These are phyloP conservation scores for Steinernema khuongi DNA, from an alignment of 1,140 invertebrate genomes.

Conservation along the genomic window DNA sequence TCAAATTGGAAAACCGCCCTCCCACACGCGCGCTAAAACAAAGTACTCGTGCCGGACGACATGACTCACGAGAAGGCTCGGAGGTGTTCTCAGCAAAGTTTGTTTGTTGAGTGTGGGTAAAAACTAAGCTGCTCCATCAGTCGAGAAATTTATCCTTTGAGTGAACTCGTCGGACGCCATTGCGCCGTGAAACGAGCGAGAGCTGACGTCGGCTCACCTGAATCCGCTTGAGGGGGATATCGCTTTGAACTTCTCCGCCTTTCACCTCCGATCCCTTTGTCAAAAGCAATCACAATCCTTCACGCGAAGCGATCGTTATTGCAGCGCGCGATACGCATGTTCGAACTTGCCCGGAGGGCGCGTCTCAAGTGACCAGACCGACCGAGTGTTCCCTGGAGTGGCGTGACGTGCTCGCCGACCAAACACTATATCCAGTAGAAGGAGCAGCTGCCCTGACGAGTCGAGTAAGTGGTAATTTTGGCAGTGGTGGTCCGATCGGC, in stretches of 20 bases:
- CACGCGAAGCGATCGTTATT: neutral
- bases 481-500: neutral
- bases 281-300: neutral
- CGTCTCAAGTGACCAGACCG: slow-evolving; percentile 14
- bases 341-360: neutral
- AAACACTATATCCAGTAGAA: slow-evolving; percentile 1
- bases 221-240: no score
- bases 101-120: no score
- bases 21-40: no score
- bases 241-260: neutral
- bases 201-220: no score
- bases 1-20: no score
- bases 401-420: neutral
- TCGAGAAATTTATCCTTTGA: no score
- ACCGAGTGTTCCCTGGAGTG: neutral
- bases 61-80: no score
- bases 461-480: slow-evolving; percentile 13
- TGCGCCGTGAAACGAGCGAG: no score
- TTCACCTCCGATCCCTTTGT: slow-evolving; percentile 1
- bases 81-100: no score
- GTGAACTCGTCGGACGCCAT: no score
- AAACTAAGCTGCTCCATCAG: no score
- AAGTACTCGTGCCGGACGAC: no score
- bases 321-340: neutral
- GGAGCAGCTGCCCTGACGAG: neutral